phyloP scores from a whole-genome alignment of 2,888 invertebrate species.

The Callinectes sapidus region DNA sequence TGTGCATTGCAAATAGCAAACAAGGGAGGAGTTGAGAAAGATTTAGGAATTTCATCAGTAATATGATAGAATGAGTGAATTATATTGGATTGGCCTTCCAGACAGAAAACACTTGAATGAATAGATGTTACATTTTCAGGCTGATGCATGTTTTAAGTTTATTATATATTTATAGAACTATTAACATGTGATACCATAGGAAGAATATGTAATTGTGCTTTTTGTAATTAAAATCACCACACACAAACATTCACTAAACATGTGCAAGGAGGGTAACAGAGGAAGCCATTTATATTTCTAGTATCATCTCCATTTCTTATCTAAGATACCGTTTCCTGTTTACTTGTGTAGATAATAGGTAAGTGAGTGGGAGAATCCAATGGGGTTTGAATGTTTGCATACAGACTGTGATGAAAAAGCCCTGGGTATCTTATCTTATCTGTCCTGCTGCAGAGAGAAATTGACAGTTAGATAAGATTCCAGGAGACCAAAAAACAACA shows the following conservation, averaged over 20 bases:
- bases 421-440: conserved; percentile 8
- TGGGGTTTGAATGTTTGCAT: background rate
- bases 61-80: background rate
- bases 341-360: background rate
- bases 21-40: background rate
- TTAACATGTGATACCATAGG: background rate
- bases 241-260: background rate
- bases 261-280: background rate
- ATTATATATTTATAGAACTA: background rate
- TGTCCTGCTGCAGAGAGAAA: background rate
- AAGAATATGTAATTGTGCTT: background rate
- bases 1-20: background rate
- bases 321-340: background rate
- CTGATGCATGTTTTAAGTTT: background rate
- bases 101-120: background rate
- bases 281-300: background rate
- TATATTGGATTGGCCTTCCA: background rate
- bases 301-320: background rate
- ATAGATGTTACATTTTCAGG: background rate
- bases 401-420: background rate
- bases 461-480: background rate
- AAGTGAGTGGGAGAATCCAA: background rate
- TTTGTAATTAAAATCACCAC: background rate
- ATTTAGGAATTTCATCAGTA: background rate
- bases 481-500: background rate